These are phyloP conservation scores for Apodemia hepburni DNA, from an alignment of 2,888 invertebrate species.

Conservation along the genomic window DNA sequence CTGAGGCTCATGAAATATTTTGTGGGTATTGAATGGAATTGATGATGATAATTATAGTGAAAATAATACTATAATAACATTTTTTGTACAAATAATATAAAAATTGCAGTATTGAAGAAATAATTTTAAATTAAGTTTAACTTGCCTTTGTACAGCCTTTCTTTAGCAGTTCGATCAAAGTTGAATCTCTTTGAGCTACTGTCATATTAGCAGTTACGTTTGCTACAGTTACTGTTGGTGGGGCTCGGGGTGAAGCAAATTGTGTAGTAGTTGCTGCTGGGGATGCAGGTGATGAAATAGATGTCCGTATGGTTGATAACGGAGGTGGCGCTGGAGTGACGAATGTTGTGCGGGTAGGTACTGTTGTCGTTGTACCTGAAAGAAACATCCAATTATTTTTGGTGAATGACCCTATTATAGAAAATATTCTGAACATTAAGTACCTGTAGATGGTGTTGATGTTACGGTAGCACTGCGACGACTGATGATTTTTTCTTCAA, in stretches of 20 bases:
- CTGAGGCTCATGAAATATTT: too few species aligned
- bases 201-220: slow-evolving; percentile 45
- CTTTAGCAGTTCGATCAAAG: slow-evolving; percentile 88
- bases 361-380: slow-evolving; percentile 46
- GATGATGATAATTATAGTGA: too few species aligned
- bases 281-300: slow-evolving; percentile 59
- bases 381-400: slow-evolving; percentile 19
- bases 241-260: slow-evolving; percentile 67
- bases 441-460: slow-evolving; percentile 52
- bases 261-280: slow-evolving; percentile 70
- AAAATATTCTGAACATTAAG: background rate
- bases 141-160: slow-evolving; percentile 81
- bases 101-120: too few species aligned
- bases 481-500: slow-evolving; percentile 96
- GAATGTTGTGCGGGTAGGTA: slow-evolving; percentile 56
- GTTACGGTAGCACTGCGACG: slow-evolving; percentile 82
- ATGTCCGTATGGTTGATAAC: slow-evolving; percentile 55
- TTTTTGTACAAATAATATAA: too few species aligned
- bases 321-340: slow-evolving; percentile 70
- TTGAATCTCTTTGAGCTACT: slow-evolving; percentile 84
- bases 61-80: too few species aligned
- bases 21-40: too few species aligned
- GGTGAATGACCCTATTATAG: background rate
- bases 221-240: slow-evolving; percentile 54
- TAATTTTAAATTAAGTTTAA: background rate